phyloP scores from a whole-genome alignment of 2,113 vertebrate genomes.

The Paratilapia polleni region DNA sequence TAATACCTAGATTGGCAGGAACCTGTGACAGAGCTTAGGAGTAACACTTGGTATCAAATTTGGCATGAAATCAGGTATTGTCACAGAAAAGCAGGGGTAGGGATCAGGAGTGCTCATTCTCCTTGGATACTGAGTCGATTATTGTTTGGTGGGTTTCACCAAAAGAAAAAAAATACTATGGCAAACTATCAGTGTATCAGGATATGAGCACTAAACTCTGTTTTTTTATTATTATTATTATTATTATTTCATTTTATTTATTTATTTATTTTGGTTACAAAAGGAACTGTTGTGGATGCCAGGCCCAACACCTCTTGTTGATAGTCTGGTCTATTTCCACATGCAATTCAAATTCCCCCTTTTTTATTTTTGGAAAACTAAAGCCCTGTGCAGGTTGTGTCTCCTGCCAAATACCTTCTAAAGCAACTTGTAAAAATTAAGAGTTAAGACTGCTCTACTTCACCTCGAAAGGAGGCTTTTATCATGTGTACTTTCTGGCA shows the following conservation, averaged over 20 bases:
- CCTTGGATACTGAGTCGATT: constrained; percentile 16
- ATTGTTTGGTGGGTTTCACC: constrained; percentile 10
- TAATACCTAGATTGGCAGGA: constrained; percentile 78
- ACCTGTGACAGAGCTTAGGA: constrained; percentile 71
- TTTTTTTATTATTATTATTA: too few species aligned
- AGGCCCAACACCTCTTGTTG: constrained; percentile 28
- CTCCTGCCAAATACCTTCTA: constrained; percentile 56
- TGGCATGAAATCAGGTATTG: constrained; percentile 49
- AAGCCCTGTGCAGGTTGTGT: constrained; percentile 17
- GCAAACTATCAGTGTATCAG: background rate
- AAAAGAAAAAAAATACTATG: constrained; percentile 2
- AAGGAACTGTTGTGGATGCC: background rate
- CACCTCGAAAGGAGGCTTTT: constrained; percentile 54
- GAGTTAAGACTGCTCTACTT: constrained; percentile 59
- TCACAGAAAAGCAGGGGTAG: constrained; percentile 21
- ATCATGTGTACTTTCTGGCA: constrained; percentile 75
- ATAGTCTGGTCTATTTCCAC: constrained; percentile 32
- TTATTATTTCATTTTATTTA: background rate
- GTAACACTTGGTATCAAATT: constrained; percentile 59
- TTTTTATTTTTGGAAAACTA: constrained; percentile 25
- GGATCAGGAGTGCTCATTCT: constrained; percentile 9
- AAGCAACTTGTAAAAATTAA: constrained; percentile 64
- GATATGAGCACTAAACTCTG: background rate
- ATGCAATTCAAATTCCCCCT: constrained; percentile 16
- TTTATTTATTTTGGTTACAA: background rate